Evolutionary conservation across 1,140 invertebrate genomes (phyloP), one percentile per base, ranked within the genome.

Genomic region (Pectinophora gossypiella): DNA sequence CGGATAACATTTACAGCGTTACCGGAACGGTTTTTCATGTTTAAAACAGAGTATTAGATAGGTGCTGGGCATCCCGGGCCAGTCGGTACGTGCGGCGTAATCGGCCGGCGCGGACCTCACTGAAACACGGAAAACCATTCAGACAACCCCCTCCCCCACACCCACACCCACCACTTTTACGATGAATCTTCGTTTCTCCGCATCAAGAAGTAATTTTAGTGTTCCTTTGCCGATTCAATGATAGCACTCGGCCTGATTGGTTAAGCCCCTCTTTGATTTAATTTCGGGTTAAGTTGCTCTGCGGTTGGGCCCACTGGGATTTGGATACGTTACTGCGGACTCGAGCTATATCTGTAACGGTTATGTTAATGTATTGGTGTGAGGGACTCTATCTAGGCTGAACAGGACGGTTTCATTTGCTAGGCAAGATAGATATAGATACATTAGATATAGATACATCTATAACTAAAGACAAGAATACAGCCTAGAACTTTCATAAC

Each of bases 141-240:
- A 87, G 81, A 80, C 79, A 51, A 68, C 52, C 40, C 27, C 48
- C 54, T 43, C 51, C 55, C 54, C 42, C 59, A 60, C 53, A 46
- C 64, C 56, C 54, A 62, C 59, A 56, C 75, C 78, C 73, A 74
- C 81, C 78, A 82, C 78, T 85, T 87, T 85, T 85, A 87, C 84
- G 84, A 87, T 87, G 84, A 87, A 87, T 87, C 84, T 87, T 87
- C 84, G 81, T 87, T 86, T 85, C 84, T 82, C 73, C 76, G 78
- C 79, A 86, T 86, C 80, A 86, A 85, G 84, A 87, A 87, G 81
- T 85, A 85, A 85, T 85, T 85, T 85, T 87, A 87, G 84, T 85
- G 84, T 87, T 85, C 76, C 79, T 80, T 84, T 83, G 70, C 77
- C 79, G 79, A 87, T 84, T 85, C 83, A 86, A 86, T 85, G 84